These are phyloP conservation scores for Chinchilla lanigera DNA, from an alignment of 2,113 vertebrate species.

Conservation along the genomic window DNA sequence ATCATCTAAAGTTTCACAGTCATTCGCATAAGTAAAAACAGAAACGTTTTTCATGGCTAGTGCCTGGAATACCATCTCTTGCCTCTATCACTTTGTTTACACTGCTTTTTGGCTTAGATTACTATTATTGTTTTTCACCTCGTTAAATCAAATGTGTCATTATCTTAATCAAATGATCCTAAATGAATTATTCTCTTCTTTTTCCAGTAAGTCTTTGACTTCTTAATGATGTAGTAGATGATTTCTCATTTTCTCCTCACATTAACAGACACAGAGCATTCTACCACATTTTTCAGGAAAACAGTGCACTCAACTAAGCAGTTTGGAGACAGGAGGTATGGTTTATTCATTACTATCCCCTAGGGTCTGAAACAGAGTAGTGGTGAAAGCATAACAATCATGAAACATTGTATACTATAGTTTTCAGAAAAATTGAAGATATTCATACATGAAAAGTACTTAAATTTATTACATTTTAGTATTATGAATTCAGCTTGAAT, in stretches of 20 bases:
- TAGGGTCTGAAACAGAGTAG: neutral
- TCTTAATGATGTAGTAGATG: neutral
- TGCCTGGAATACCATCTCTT: neutral
- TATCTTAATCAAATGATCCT: neutral
- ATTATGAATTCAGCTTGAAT: neutral
- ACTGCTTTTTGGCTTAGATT: neutral
- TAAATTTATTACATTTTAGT: neutral
- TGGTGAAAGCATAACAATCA: neutral
- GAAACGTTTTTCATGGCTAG: neutral
- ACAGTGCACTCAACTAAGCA: neutral
- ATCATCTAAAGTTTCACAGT: slow-evolving; percentile 10
- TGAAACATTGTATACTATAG: neutral
- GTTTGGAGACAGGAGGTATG: neutral
- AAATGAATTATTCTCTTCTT: neutral
- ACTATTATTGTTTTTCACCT: neutral
- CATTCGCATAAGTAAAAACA: neutral
- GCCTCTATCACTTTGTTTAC: neutral
- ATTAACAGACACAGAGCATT: neutral
- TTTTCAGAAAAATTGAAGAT: neutral
- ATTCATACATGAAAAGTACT: neutral
- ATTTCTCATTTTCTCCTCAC: neutral
- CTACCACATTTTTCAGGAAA: neutral
- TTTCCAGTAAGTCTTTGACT: neutral
- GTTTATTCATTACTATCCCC: neutral
- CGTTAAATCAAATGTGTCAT: neutral